These are phyloP conservation scores for Trichosurus vulpecula DNA, from an alignment of 2,797 vertebrate species.

Conservation along the genomic window DNA sequence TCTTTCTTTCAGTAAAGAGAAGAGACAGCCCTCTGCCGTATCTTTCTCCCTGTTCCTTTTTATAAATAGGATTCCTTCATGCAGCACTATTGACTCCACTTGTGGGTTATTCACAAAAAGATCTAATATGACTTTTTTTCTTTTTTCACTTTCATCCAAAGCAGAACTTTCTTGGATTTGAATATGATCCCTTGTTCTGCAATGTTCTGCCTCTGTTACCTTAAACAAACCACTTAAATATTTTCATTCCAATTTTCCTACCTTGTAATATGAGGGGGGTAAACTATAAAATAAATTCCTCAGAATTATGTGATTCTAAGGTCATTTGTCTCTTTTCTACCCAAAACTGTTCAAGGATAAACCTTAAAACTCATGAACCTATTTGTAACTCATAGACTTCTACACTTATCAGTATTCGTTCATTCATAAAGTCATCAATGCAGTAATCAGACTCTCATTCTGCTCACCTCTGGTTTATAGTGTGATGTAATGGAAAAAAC, in stretches of 20 bases:
- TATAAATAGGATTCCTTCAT: neutral
- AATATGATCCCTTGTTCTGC: neutral
- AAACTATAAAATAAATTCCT: neutral
- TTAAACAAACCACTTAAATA: neutral
- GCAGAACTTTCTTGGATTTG: neutral
- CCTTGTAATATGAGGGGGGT: neutral
- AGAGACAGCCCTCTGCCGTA: neutral
- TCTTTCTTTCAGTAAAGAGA: conserved; percentile 13
- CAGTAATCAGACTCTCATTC: neutral
- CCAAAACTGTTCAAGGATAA: neutral
- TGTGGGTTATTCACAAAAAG: neutral
- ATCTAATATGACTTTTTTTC: neutral
- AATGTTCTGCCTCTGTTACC: neutral
- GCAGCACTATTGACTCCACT: neutral
- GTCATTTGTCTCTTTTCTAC: neutral
- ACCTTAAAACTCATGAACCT: neutral
- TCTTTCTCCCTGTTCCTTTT: neutral
- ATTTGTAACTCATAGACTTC: neutral
- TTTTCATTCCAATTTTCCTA: neutral
- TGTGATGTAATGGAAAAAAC: neutral
- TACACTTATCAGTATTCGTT: neutral
- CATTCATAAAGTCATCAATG: neutral
- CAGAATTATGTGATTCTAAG: neutral
- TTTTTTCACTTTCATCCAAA: neutral
- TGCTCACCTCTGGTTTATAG: neutral